Evolutionary conservation across 1,140 invertebrate genomes (phyloP), one percentile per base, ranked within the genome.

Genomic region (Scaptodrosophila lebanonensis): DNA sequence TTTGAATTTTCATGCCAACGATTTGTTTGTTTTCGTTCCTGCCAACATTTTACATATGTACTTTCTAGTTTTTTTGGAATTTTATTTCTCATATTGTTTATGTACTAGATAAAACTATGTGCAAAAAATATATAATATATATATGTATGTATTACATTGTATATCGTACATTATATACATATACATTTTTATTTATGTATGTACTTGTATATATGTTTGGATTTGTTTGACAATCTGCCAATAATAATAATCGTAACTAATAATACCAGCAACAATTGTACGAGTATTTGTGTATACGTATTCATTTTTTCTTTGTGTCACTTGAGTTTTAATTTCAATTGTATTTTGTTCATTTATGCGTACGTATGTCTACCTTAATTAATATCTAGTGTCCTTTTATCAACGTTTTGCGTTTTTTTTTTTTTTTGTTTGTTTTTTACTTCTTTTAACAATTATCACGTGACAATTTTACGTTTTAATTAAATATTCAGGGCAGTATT

Each of bases 91-190:
- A 35, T 51, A 17, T n/a, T n/a, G n/a, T n/a, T 77, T 77, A 76
- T 56, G 68, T 48, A 60, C 75, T 77, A 77, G 68, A 61, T 82
- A 75, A 82, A 63, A 70, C 75, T 82, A 82, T 82, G 69, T 82
- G 75, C 75, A 82, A 82, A 82, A 82, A 82, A 82, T 73, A 79
- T 73, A 77, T 68, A 70, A 53, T 73, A 65, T 77, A 29, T 72
- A 63, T n/a, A n/a, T n/a, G n/a, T n/a, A n/a, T n/a, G n/a, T n/a
- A n/a, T n/a, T n/a, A n/a, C n/a, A n/a, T 68, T 71, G 54, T 79
- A 77, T 77, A 82, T 79, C 65, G 75, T 79, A 79, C 69, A 82
- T 82, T 79, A 82, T 73, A 79, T 79, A 79, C 69, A 79, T 66
- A 68, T 68, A 53, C 53, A 69, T 53, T 65, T 52, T 66, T 38